A percentile compares a stretch with the other conserved stretches of the same genome.
These are phyloP conservation scores for Meda fulgida DNA, from an alignment of 2,797 vertebrate genomes.

Conservation along the genomic window DNA sequence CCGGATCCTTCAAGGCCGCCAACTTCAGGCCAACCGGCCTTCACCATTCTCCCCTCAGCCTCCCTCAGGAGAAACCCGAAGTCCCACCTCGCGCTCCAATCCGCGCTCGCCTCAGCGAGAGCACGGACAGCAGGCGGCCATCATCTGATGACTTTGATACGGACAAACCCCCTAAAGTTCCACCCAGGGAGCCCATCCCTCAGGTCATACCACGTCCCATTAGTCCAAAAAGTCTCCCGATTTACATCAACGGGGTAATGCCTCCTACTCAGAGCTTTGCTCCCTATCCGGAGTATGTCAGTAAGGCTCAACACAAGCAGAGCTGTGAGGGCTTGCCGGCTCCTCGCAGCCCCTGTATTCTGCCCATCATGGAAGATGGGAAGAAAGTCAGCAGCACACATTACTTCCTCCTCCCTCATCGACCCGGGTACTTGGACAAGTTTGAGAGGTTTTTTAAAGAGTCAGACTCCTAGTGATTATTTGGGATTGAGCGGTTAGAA, in stretches of 20 bases:
- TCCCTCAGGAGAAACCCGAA: constrained; percentile 82
- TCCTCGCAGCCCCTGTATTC: constrained; percentile 82
- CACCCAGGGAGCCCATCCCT: constrained; percentile 88
- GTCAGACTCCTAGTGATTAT: constrained; percentile 65
- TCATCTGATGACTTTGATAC: constrained; percentile 79
- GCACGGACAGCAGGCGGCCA: constrained; percentile 77
- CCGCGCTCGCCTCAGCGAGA: constrained; percentile 80
- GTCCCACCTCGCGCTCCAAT: constrained; percentile 92
- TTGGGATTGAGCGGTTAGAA: constrained; percentile 69
- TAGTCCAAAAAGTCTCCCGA: constrained; percentile 93
- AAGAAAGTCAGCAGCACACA: constrained; percentile 93
- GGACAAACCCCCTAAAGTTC: constrained; percentile 91
- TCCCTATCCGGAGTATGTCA: constrained; percentile 96
- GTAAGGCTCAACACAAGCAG: constrained; percentile 88
- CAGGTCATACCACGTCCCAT: constrained; percentile 86
- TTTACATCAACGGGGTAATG: constrained; percentile 97
- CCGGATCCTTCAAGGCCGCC: constrained; percentile 81
- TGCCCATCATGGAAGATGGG: constrained; percentile 95
- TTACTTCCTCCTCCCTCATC: constrained; percentile 93
- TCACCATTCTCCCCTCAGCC: constrained; percentile 72
- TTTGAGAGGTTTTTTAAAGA: constrained; percentile 87
- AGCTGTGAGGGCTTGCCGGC: constrained; percentile 81
- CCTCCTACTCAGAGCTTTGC: constrained; percentile 98
- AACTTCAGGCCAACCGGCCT: constrained; percentile 67
- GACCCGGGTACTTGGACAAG: constrained; percentile 81